These are phyloP conservation scores for Epicampocera succincta DNA, from an alignment of 2,888 invertebrate genomes.

Conservation along the genomic window DNA sequence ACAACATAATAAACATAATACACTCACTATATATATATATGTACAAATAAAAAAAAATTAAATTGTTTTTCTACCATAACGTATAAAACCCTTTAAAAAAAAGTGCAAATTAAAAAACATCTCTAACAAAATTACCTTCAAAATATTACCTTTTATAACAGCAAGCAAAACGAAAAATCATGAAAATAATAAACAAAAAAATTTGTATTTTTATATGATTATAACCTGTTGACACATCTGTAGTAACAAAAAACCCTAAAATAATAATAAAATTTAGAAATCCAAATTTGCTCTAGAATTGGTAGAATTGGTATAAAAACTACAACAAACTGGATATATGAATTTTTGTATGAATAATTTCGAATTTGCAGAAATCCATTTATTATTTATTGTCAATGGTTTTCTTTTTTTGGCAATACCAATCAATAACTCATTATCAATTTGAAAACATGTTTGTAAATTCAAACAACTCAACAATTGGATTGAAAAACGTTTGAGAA, in stretches of 20 bases:
- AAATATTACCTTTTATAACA: conserved; percentile 29
- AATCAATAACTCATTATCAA: too few relatives aligned
- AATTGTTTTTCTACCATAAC: too few relatives aligned
- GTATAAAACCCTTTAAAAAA: neutral
- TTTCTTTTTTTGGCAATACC: too few relatives aligned
- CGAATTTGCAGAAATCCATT: too few relatives aligned
- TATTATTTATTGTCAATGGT: too few relatives aligned
- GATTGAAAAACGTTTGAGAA: too few relatives aligned
- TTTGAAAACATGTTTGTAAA: too few relatives aligned
- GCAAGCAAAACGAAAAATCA: neutral
- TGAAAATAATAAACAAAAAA: conserved; percentile 9
- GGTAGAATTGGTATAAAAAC: too few relatives aligned
- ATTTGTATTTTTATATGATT: conserved; percentile 20
- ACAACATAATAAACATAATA: neutral
- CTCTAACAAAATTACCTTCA: conserved; percentile 34
- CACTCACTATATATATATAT: neutral
- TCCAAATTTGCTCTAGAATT: too few relatives aligned
- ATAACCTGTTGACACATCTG: conserved; percentile 56
- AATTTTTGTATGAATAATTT: too few relatives aligned
- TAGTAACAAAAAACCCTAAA: conserved; percentile 7
- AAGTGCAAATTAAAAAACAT: conserved; percentile 39
- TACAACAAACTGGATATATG: too few relatives aligned
- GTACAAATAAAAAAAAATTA: neutral
- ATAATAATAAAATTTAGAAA: conserved; percentile 4
- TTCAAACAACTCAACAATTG: too few relatives aligned